Conservation (phyloP, 1,140 invertebrate species). For the Bombus difficillimus region DNA sequence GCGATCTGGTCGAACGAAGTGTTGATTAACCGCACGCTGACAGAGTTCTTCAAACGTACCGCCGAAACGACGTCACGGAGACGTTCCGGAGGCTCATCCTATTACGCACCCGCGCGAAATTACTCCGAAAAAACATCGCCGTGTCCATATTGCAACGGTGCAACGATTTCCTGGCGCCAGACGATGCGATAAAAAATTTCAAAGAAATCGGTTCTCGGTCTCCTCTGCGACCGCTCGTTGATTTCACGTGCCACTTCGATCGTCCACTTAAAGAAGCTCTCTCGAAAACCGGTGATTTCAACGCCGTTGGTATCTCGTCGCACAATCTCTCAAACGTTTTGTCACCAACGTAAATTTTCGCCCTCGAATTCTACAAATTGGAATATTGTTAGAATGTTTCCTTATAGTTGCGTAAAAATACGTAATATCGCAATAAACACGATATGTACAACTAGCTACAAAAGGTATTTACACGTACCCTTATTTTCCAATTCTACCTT, state of each 20-base stretch:
- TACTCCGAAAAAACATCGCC: neutral
- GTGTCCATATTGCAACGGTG: neutral
- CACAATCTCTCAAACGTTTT: no score
- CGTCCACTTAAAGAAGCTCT: neutral
- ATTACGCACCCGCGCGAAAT: neutral
- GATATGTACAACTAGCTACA: no score
- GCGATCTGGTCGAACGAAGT: slow-evolving; percentile 38
- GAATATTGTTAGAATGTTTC: no score
- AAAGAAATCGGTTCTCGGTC: neutral
- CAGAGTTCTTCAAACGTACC: no score
- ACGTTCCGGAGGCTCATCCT: neutral
- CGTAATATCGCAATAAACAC: no score
- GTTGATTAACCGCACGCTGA: slow-evolving; percentile 52
- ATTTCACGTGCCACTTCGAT: slow-evolving; percentile 22
- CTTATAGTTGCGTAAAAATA: no score
- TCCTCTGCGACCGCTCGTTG: neutral
- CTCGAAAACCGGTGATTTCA: slow-evolving; percentile 6
- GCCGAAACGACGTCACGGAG: neutral
- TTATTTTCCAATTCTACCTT: no score
- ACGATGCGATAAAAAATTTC: neutral
- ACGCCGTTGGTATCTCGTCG: neutral
- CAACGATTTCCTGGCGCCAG: slow-evolving; percentile 26
- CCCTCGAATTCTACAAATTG: no score
- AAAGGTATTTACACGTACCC: no score
- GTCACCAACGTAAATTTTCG: no score